Evolutionary conservation across 1,140 invertebrate genomes (phyloP).

Genomic region (Triops cancriformis): DNA sequence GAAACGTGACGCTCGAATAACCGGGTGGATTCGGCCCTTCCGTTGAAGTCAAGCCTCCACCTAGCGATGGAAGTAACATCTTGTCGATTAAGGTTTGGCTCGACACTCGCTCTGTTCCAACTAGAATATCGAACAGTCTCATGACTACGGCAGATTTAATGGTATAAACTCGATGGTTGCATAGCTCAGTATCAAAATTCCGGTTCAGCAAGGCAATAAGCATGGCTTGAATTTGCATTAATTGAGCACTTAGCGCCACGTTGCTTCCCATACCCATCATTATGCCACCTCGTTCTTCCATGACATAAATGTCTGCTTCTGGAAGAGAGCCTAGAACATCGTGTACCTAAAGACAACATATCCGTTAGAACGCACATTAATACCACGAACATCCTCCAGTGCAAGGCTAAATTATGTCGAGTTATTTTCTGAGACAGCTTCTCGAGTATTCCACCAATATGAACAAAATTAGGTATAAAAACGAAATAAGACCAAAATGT

Average conservation of each 20-base stretch:
- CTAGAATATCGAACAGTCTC: conserved; percentile 11
- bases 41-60: background rate
- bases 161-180: conserved; percentile 3
- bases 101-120: conserved; percentile 20
- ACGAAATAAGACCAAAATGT: too few relatives aligned
- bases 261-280: background rate
- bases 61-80: background rate
- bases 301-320: conserved; percentile 11
- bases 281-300: conserved; percentile 16
- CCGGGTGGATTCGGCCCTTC: background rate
- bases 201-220: conserved; percentile 16
- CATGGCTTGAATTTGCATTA: conserved; percentile 21
- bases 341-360: conserved; percentile 12
- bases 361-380: background rate
- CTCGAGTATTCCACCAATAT: too few relatives aligned
- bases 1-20: background rate
- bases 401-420: too few relatives aligned
- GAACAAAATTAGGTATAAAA: too few relatives aligned
- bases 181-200: background rate
- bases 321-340: background rate
- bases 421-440: too few relatives aligned
- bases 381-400: too few relatives aligned
- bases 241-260: background rate
- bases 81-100: background rate
- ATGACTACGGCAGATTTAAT: background rate